These are phyloP conservation scores for Aplochiton taeniatus DNA, from an alignment of 2,797 vertebrate species.

Conservation along the genomic window DNA sequence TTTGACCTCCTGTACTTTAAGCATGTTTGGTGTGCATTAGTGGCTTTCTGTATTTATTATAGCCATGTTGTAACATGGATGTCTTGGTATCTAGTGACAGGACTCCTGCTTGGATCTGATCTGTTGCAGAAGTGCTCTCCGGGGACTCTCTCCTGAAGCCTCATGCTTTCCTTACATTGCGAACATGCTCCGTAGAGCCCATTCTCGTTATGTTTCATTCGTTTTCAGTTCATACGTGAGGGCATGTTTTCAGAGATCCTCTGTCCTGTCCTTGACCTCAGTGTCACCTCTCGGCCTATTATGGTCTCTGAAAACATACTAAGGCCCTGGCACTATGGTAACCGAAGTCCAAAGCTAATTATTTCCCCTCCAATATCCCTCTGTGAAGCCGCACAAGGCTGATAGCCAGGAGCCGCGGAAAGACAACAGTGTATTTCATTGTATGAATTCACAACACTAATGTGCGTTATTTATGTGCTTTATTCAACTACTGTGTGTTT, in stretches of 20 bases:
- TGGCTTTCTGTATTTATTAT: too few relatives aligned
- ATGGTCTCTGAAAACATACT: not conserved
- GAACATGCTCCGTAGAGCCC: not conserved
- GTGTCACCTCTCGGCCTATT: not conserved
- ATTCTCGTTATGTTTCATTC: not conserved
- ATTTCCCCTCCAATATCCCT: constrained; percentile 28
- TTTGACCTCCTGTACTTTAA: too few relatives aligned
- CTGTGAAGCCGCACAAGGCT: constrained; percentile 27
- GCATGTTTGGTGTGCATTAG: too few relatives aligned
- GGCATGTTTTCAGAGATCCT: not conserved
- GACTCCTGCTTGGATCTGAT: not conserved
- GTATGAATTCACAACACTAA: too few relatives aligned
- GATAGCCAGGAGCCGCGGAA: constrained; percentile 28
- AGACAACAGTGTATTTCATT: too few relatives aligned
- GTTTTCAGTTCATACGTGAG: not conserved
- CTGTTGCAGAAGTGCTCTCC: not conserved
- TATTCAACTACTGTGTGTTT: too few relatives aligned
- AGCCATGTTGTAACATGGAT: too few relatives aligned
- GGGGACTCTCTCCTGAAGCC: not conserved
- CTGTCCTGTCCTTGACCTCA: not conserved
- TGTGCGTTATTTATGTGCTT: too few relatives aligned
- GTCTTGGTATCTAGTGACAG: too few relatives aligned
- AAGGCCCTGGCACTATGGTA: not conserved
- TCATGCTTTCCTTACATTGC: not conserved
- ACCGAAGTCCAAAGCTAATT: constrained; percentile 28